phyloP scores from a whole-genome alignment of 2,113 vertebrate genomes.

The Sapayoa aenigma region DNA sequence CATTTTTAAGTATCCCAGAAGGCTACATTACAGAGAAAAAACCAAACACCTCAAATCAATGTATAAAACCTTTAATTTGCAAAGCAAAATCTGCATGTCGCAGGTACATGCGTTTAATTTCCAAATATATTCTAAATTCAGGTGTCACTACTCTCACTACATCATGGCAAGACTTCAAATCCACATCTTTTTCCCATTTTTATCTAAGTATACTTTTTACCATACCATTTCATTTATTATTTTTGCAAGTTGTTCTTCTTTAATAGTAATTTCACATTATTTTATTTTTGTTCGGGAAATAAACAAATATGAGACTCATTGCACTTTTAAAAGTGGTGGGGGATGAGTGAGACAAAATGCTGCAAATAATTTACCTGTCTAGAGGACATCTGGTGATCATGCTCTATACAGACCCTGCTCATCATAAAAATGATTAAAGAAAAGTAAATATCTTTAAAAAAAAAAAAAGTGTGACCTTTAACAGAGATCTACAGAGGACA shows the following conservation, averaged over 20 bases:
- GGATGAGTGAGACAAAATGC: not conserved
- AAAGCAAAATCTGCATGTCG: not conserved
- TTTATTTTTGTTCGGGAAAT: not conserved
- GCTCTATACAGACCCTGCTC: not conserved
- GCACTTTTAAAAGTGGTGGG: not conserved
- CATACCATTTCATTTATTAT: not conserved
- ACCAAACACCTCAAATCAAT: not conserved
- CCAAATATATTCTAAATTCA: not conserved
- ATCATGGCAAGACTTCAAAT: not conserved
- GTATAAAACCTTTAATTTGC: not conserved
- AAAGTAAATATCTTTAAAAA: not conserved
- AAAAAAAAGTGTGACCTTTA: not conserved
- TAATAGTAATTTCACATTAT: not conserved
- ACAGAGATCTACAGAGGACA: not conserved
- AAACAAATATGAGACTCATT: not conserved
- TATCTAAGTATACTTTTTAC: not conserved
- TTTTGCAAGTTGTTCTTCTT: not conserved
- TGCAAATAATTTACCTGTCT: not conserved
- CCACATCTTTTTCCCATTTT: not conserved
- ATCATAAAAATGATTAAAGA: not conserved
- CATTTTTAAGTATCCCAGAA: not conserved
- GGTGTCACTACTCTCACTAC: not conserved
- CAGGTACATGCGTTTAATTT: not conserved
- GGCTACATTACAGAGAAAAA: not conserved
- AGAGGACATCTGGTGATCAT: not conserved